phyloP scores from a whole-genome alignment of 2,113 vertebrate genomes.

The Nothobranchius furzeri region DNA sequence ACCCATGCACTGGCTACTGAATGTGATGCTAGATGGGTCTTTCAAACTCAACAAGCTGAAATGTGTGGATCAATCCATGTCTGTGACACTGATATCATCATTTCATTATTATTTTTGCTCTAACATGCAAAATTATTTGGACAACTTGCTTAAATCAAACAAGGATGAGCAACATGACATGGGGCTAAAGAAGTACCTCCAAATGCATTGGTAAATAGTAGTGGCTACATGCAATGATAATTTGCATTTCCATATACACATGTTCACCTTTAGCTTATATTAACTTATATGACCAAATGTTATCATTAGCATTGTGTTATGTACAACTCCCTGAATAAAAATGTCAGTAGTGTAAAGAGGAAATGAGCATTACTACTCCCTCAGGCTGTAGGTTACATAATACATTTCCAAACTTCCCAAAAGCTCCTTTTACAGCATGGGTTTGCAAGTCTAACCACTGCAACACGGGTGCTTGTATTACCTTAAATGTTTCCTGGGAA shows the following conservation, averaged over 20 bases:
- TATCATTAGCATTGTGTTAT: too few relatives aligned
- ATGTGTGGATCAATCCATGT: not conserved
- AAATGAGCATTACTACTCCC: conserved; percentile 15
- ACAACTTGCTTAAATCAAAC: not conserved
- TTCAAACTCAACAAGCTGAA: not conserved
- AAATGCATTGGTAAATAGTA: not conserved
- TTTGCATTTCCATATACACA: too few relatives aligned
- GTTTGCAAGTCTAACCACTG: not conserved
- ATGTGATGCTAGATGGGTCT: not conserved
- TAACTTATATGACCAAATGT: not conserved
- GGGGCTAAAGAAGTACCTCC: not conserved
- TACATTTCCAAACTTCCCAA: conserved; percentile 4
- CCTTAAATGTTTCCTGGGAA: too few relatives aligned
- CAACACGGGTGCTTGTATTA: not conserved
- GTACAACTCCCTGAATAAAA: too few relatives aligned
- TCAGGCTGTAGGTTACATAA: conserved; percentile 11
- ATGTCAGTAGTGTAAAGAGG: conserved; percentile 14
- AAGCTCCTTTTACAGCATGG: not conserved
- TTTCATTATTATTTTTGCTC: not conserved
- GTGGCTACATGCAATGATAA: not conserved
- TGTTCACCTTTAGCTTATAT: not conserved
- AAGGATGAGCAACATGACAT: not conserved
- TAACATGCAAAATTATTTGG: not conserved
- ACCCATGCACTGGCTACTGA: not conserved
- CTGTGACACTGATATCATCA: not conserved